Evolutionary conservation across 2,888 invertebrate genomes (phyloP).

Genomic region (Cacoxenus indagator): DNA sequence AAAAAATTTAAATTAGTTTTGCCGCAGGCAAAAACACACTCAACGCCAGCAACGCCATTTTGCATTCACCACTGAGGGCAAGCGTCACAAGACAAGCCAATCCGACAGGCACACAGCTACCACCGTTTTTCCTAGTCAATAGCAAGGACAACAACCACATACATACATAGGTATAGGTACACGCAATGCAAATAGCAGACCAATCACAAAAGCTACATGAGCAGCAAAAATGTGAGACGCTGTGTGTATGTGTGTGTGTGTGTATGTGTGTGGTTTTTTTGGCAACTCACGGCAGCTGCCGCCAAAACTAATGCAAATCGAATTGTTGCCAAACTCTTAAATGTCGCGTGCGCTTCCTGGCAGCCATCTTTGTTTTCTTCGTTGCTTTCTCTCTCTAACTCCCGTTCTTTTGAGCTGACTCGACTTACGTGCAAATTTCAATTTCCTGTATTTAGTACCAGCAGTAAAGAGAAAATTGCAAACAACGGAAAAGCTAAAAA

Average conservation of each 20-base stretch:
- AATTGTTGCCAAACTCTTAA: neutral
- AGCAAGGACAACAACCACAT: slow-evolving; percentile 3
- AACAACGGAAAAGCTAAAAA: neutral
- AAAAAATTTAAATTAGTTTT: neutral
- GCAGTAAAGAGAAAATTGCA: slow-evolving; percentile 21
- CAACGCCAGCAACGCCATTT: slow-evolving; percentile 16
- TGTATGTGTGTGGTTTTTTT: neutral
- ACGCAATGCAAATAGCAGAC: slow-evolving; percentile 23
- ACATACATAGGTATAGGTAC: neutral
- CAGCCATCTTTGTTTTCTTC: slow-evolving; percentile 55
- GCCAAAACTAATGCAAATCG: neutral
- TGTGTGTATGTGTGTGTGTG: neutral
- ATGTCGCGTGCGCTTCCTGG: slow-evolving; percentile 24
- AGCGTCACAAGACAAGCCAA: neutral
- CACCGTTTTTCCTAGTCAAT: neutral
- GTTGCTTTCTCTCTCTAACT: neutral
- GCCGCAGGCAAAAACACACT: slow-evolving; percentile 12
- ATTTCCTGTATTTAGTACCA: slow-evolving; percentile 59
- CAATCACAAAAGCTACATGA: slow-evolving; percentile 22
- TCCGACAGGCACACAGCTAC: slow-evolving; percentile 3
- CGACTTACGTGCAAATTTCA: slow-evolving; percentile 61
- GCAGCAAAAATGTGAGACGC: neutral
- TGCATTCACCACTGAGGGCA: neutral
- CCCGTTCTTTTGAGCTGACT: neutral
- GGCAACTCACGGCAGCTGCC: slow-evolving; percentile 1